These are phyloP conservation scores for Polydrusus tereticollis DNA, from an alignment of 2,888 invertebrate genomes.

Conservation along the genomic window DNA sequence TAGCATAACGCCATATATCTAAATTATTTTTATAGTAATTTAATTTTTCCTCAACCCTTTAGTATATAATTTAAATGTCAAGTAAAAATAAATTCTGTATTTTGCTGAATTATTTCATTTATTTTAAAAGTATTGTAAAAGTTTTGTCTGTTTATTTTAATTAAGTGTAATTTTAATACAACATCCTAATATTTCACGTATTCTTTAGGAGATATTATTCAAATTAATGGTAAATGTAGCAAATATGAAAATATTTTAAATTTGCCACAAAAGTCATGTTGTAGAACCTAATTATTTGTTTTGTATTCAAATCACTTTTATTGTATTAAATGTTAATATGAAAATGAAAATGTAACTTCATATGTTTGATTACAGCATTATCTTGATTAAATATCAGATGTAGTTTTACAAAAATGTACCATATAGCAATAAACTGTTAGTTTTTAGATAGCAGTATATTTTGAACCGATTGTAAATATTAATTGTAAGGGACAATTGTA, in stretches of 20 bases:
- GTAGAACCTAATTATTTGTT: too few relatives aligned
- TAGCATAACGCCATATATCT: constrained; percentile 8
- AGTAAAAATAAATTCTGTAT: too few relatives aligned
- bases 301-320: too few relatives aligned
- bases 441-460: background rate
- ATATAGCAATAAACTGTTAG: background rate
- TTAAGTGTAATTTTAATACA: background rate
- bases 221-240: background rate
- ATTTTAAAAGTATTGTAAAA: too few relatives aligned
- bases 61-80: too few relatives aligned
- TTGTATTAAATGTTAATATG: too few relatives aligned
- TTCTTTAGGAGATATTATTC: background rate
- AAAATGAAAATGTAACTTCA: background rate
- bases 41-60: background rate
- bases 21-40: constrained; percentile 8
- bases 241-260: background rate
- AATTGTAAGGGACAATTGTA: background rate
- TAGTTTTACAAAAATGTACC: background rate
- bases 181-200: background rate
- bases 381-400: too few relatives aligned
- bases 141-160: background rate
- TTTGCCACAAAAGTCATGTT: background rate
- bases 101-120: too few relatives aligned
- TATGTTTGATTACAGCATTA: background rate
- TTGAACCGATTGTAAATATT: constrained; percentile 7